Conservation (phyloP, 1,140 invertebrate species). For the Condylostylus longicornis region DNA sequence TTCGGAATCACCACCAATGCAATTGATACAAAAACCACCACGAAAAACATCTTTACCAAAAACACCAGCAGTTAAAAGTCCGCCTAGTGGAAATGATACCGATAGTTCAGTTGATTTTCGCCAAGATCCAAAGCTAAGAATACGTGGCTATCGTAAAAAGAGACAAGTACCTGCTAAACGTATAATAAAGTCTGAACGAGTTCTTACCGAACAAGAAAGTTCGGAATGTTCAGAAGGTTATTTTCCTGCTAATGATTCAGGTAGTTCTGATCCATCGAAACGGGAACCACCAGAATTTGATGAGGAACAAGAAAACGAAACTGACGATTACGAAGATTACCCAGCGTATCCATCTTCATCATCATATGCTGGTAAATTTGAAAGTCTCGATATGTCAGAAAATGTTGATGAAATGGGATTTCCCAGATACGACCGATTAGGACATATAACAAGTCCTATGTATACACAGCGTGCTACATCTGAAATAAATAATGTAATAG, state of each 20-base stretch:
- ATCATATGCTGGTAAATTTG: slow-evolving; percentile 30
- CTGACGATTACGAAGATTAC: slow-evolving; percentile 30
- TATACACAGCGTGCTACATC: slow-evolving; percentile 12
- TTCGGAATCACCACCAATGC: slow-evolving; percentile 48
- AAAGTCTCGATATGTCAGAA: slow-evolving; percentile 42
- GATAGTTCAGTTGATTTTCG: slow-evolving; percentile 47
- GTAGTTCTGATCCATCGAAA: slow-evolving; percentile 42
- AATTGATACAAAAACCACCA: slow-evolving; percentile 39
- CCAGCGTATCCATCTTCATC: slow-evolving; percentile 19
- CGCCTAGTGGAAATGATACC: slow-evolving; percentile 50
- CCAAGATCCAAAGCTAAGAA: slow-evolving; percentile 41
- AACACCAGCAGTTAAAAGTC: slow-evolving; percentile 41
- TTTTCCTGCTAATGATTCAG: slow-evolving; percentile 47
- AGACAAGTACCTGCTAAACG: slow-evolving; percentile 39
- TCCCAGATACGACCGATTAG: slow-evolving; percentile 40
- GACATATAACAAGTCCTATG: slow-evolving; percentile 33
- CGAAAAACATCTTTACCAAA: slow-evolving; percentile 37
- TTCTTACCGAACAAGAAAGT: slow-evolving; percentile 40
- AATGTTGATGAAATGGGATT: slow-evolving; percentile 47
- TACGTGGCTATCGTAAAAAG: slow-evolving; percentile 44
- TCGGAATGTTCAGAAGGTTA: slow-evolving; percentile 49
- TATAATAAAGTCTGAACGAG: slow-evolving; percentile 32
- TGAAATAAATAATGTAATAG: background rate
- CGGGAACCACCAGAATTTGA: slow-evolving; percentile 36
- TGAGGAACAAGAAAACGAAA: slow-evolving; percentile 30